Percentiles rank a stretch among this genome's conserved stretches.
These are phyloP conservation scores for Hydrozoanthus tunicans DNA, from an alignment of 64 coral and sea anemone genomes.

Conservation along the genomic window DNA sequence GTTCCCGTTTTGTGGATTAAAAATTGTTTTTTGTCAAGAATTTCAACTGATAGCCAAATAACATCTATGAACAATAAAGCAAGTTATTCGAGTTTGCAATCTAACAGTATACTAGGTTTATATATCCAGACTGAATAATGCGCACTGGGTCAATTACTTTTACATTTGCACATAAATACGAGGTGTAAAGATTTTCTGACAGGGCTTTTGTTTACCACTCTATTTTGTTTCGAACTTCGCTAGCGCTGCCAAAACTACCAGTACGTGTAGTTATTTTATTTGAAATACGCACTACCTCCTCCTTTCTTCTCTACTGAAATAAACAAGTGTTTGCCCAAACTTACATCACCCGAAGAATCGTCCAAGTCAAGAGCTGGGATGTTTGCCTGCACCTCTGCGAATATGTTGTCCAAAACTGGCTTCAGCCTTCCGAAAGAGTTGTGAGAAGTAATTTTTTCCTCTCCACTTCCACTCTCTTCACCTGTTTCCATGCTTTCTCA, in stretches of 20 bases:
- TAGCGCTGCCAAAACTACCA: background rate
- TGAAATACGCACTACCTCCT: background rate
- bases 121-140: too few species aligned
- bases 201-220: background rate
- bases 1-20: too few species aligned
- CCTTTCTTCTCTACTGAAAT: background rate
- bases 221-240: background rate
- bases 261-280: background rate
- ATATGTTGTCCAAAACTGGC: constrained; percentile 89
- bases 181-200: background rate
- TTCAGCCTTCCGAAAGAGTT: constrained; percentile 71
- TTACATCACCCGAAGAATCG: constrained; percentile 84
- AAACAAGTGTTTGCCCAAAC: background rate
- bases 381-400: constrained; percentile 89
- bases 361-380: constrained; percentile 89
- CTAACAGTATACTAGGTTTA: too few species aligned
- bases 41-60: too few species aligned
- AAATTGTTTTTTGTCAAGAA: too few species aligned
- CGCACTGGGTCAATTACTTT: too few species aligned
- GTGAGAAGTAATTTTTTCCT: background rate
- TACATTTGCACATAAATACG: too few species aligned
- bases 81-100: too few species aligned
- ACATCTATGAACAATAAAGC: too few species aligned
- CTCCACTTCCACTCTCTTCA: background rate
- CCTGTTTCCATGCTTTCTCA: constrained; percentile 21